phyloP scores from a whole-genome alignment of 2,797 vertebrate species.

The Microchirus variegatus region DNA sequence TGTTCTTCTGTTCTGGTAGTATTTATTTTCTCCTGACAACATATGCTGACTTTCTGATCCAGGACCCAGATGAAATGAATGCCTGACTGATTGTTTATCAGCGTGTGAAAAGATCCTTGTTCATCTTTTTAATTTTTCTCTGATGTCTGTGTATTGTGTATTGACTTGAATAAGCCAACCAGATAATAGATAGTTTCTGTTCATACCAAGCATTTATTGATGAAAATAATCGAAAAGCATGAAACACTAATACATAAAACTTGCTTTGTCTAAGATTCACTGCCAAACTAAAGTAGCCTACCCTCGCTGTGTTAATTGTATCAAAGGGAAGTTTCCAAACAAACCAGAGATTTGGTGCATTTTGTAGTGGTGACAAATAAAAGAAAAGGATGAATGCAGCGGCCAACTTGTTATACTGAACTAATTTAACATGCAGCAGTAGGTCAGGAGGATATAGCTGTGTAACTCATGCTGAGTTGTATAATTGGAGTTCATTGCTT shows the following conservation, averaged over 20 bases:
- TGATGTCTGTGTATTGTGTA: constrained; percentile 21
- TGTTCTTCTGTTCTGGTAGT: constrained; percentile 39
- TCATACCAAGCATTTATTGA: constrained; percentile 21
- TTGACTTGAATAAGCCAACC: constrained; percentile 22
- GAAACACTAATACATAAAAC: background rate
- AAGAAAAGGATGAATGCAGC: constrained; percentile 18
- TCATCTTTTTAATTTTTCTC: constrained; percentile 22
- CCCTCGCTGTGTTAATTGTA: constrained; percentile 9
- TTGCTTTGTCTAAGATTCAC: constrained; percentile 15
- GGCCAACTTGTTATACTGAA: constrained; percentile 26
- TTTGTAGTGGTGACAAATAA: constrained; percentile 28
- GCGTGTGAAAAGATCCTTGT: constrained; percentile 65
- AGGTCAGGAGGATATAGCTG: constrained; percentile 3
- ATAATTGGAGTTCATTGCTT: constrained; percentile 37
- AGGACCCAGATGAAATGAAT: constrained; percentile 60
- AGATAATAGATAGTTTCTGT: constrained; percentile 28
- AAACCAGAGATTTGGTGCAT: constrained; percentile 7
- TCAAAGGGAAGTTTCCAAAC: constrained; percentile 6
- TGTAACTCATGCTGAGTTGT: constrained; percentile 18
- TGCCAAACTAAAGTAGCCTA: constrained; percentile 28
- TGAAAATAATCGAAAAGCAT: constrained; percentile 23
- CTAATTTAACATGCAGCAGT: constrained; percentile 21
- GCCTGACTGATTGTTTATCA: constrained; percentile 61
- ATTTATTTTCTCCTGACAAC: constrained; percentile 68
- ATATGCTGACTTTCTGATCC: constrained; percentile 57